Evolutionary conservation across 2,113 vertebrate species (phyloP).

Genomic region (Lamprologus tigripictilis): DNA sequence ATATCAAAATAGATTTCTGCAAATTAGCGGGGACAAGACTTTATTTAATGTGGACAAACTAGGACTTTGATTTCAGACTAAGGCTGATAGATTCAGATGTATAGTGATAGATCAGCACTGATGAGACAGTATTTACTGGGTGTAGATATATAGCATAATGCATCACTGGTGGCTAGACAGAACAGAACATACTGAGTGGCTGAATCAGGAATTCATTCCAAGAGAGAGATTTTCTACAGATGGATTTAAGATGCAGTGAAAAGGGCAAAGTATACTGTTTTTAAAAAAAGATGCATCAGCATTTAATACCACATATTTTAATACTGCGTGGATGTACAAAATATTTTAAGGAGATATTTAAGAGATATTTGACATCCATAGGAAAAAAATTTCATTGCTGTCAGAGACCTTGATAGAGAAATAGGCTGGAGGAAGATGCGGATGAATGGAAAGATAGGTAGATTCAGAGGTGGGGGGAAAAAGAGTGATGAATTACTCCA

Average conservation of each 20-base stretch:
- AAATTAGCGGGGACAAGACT: background rate
- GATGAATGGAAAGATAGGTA: background rate
- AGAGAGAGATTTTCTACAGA: background rate
- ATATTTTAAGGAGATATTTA: background rate
- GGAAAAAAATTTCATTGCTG: background rate
- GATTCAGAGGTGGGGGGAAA: background rate
- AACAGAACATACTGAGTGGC: background rate
- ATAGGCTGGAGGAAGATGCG: background rate
- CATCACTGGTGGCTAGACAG: conserved; percentile 1
- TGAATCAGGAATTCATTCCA: conserved; percentile 24
- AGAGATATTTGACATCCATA: background rate
- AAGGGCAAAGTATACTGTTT: background rate
- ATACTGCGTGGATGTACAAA: background rate
- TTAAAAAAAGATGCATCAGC: background rate
- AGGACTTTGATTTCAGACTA: background rate
- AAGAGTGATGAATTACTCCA: conserved; percentile 29
- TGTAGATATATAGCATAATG: background rate
- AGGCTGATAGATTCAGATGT: background rate
- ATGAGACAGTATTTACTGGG: conserved; percentile 22
- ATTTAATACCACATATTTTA: background rate
- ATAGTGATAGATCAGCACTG: background rate
- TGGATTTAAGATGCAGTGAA: background rate
- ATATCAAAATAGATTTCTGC: background rate
- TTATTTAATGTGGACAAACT: background rate
- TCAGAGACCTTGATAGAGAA: background rate